Evolutionary conservation across 2,888 invertebrate genomes (phyloP).

Genomic region (Glyphotaelius pellucidus): DNA sequence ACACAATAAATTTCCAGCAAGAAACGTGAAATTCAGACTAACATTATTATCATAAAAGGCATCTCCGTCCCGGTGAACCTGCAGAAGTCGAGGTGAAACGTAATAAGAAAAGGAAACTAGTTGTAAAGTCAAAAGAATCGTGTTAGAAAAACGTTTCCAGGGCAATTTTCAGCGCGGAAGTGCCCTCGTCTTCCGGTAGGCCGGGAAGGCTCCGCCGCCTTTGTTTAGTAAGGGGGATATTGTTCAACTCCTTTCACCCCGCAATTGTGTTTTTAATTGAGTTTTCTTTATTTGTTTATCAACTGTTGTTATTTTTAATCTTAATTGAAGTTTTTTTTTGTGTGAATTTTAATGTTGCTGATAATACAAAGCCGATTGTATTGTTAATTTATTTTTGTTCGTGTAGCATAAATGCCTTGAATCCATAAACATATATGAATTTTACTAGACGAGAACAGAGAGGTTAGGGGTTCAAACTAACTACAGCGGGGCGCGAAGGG

Average conservation of each 20-base stretch:
- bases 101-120: slow-evolving; percentile 5
- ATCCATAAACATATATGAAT: too few species aligned
- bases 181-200: slow-evolving; percentile 25
- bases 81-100: neutral
- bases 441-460: too few species aligned
- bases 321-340: neutral
- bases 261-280: neutral
- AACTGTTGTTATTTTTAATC: neutral
- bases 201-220: slow-evolving; percentile 10
- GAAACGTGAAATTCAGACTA: neutral
- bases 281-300: neutral
- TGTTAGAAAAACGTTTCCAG: slow-evolving; percentile 19
- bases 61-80: neutral
- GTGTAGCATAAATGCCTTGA: neutral
- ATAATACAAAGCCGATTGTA: neutral
- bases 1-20: neutral
- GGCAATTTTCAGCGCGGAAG: slow-evolving; percentile 29
- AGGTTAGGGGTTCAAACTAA: too few species aligned
- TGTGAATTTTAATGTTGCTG: neutral
- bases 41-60: neutral
- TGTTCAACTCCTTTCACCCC: slow-evolving; percentile 3
- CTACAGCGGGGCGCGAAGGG: too few species aligned
- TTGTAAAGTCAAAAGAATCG: slow-evolving; percentile 18
- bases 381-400: neutral
- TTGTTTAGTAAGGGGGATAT: slow-evolving; percentile 17